Conservation (phyloP, 1,140 invertebrate species). For the Habropoda laboriosa region DNA sequence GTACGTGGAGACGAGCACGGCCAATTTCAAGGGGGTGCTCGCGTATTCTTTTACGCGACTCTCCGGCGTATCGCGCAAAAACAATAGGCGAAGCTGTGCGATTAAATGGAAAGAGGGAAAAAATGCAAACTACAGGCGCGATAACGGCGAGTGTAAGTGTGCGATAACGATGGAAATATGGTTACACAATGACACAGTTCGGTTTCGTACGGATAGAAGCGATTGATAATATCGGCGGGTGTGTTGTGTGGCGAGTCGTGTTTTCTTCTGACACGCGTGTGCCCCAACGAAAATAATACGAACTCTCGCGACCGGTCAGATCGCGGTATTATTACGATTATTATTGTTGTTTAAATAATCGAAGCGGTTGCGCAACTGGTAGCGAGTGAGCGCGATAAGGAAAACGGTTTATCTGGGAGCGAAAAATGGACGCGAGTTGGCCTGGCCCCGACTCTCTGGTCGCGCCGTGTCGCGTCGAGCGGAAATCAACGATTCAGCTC, state of each 20-base stretch:
- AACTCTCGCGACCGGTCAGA: not conserved
- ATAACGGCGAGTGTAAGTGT: conserved; percentile 34
- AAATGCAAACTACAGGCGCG: conserved; percentile 13
- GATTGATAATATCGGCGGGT: not conserved
- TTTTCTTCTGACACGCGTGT: not conserved
- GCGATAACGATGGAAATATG: conserved; percentile 43
- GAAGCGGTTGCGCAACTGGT: conserved; percentile 16
- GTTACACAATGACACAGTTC: conserved; percentile 41
- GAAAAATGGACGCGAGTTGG: conserved; percentile 14
- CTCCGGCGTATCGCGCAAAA: conserved; percentile 9
- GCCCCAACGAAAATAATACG: not conserved
- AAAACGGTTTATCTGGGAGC: conserved; percentile 1
- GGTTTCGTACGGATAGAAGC: not conserved
- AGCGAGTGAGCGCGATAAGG: conserved; percentile 35
- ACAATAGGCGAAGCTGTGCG: conserved; percentile 32
- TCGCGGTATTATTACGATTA: not conserved
- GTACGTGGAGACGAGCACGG: too few relatives aligned
- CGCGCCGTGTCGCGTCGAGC: not conserved
- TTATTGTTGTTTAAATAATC: conserved; percentile 36
- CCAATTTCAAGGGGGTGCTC: not conserved
- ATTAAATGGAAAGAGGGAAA: conserved; percentile 2
- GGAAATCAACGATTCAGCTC: conserved; percentile 11
- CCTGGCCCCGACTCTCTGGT: too few relatives aligned
- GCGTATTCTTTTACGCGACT: conserved; percentile 1
- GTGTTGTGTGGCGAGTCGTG: not conserved